phyloP scores from a whole-genome alignment of 2,888 invertebrate genomes.

The Athripsodes cinereus region DNA sequence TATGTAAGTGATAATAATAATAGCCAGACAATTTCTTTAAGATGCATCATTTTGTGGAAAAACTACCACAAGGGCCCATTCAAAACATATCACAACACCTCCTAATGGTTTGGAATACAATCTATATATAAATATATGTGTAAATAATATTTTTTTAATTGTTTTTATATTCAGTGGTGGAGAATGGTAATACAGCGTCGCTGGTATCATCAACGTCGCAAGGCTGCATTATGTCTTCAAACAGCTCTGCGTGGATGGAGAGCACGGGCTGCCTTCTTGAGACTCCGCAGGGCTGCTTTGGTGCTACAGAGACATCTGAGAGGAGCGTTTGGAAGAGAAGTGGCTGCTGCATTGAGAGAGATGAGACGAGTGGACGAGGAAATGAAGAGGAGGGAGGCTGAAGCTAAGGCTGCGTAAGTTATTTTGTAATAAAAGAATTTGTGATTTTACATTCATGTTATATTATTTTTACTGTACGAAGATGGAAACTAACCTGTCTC shows the following conservation, averaged over 20 bases:
- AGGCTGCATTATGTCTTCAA: constrained; percentile 69
- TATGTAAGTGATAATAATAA: too few relatives aligned
- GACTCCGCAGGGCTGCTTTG: constrained; percentile 74
- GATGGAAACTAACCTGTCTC: too few relatives aligned
- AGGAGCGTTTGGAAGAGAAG: constrained; percentile 87
- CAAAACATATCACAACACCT: too few relatives aligned
- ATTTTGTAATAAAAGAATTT: too few relatives aligned
- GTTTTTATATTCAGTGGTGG: constrained; percentile 49
- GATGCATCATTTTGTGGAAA: too few relatives aligned
- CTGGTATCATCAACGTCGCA: constrained; percentile 59
- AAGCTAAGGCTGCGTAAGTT: constrained; percentile 49
- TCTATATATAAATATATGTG: too few relatives aligned
- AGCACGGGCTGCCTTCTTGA: constrained; percentile 71
- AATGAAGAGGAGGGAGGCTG: constrained; percentile 69
- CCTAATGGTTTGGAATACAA: too few relatives aligned
- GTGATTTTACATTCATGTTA: too few relatives aligned
- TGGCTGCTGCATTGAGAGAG: constrained; percentile 77
- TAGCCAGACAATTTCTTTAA: too few relatives aligned
- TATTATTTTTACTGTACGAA: too few relatives aligned
- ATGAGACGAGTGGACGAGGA: constrained; percentile 83
- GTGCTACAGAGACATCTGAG: constrained; percentile 81
- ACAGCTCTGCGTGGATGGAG: constrained; percentile 84
- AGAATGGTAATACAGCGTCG: constrained; percentile 58
- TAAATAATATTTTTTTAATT: too few relatives aligned
- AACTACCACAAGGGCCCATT: too few relatives aligned